Evolutionary conservation across 2,888 invertebrate species (phyloP).

Genomic region (Dinocampus coccinellae): DNA sequence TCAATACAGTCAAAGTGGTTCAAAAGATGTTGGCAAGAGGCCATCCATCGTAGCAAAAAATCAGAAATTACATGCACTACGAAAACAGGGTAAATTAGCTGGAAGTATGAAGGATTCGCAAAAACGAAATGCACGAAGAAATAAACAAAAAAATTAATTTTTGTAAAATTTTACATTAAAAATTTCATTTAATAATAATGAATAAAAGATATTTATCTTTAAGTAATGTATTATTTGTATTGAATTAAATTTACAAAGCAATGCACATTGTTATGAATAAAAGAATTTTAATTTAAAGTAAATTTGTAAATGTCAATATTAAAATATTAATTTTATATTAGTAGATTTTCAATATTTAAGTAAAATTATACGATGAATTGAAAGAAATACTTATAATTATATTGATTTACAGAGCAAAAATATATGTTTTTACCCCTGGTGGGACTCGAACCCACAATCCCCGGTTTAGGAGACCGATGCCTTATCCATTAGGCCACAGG

Average conservation of each 20-base stretch:
- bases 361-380: no score
- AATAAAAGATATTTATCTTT: no score
- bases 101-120: constrained; percentile 62
- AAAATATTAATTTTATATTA: no score
- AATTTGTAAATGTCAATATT: no score
- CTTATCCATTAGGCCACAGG: constrained; percentile 89
- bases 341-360: no score
- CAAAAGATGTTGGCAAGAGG: constrained; percentile 60
- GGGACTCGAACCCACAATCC: constrained; percentile 90
- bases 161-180: constrained; percentile 35
- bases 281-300: not conserved
- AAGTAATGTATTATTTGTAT: no score
- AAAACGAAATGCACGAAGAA: constrained; percentile 57
- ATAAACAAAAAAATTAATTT: constrained; percentile 35
- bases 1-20: constrained; percentile 65
- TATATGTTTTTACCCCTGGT: constrained; percentile 92
- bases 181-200: not conserved
- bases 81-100: constrained; percentile 65
- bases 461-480: constrained; percentile 89
- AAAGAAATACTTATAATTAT: no score
- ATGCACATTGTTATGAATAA: not conserved
- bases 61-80: constrained; percentile 68
- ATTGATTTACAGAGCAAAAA: no score
- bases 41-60: constrained; percentile 67
- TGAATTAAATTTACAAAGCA: not conserved